Evolutionary conservation across 1,140 invertebrate genomes (phyloP).

Genomic region (Pseudomyrmex concolor): DNA sequence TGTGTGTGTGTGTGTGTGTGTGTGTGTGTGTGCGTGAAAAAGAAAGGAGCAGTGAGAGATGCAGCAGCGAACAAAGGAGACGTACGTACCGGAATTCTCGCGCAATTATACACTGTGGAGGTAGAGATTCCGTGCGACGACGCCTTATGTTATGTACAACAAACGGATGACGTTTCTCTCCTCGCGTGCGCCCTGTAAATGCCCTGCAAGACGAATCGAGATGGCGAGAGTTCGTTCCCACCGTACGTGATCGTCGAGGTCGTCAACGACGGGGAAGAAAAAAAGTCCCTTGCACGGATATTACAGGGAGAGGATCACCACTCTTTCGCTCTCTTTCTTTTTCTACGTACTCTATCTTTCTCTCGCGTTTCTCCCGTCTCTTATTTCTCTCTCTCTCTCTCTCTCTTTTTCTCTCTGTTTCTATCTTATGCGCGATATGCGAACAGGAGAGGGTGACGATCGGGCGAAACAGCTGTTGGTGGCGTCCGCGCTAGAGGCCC

Average conservation of each 20-base stretch:
- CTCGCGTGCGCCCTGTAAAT: neutral
- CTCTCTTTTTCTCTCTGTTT: conserved; percentile 20
- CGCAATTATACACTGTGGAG: conserved; percentile 29
- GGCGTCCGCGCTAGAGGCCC: conserved; percentile 72
- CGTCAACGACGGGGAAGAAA: conserved; percentile 49
- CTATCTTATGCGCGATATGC: conserved; percentile 28
- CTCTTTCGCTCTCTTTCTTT: neutral
- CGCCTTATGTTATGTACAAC: conserved; percentile 2
- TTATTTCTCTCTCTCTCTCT: neutral
- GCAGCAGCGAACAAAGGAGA: conserved; percentile 67
- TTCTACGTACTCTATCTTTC: neutral
- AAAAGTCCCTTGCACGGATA: conserved; percentile 12
- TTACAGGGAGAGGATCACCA: conserved; percentile 10
- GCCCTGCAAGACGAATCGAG: neutral
- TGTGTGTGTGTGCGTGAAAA: neutral
- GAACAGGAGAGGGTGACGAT: conserved; percentile 70
- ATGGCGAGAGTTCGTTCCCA: conserved; percentile 4
- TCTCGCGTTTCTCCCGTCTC: conserved; percentile 21
- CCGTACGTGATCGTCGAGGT: conserved; percentile 44
- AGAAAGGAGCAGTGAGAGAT: conserved; percentile 47
- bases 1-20: too few species aligned
- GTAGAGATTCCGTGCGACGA: neutral
- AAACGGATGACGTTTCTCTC: conserved; percentile 4
- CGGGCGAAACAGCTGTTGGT: conserved; percentile 81
- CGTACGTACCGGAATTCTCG: conserved; percentile 56